phyloP scores from a whole-genome alignment of 1,140 invertebrate species.

The Trichomalopsis sarcophagae region DNA sequence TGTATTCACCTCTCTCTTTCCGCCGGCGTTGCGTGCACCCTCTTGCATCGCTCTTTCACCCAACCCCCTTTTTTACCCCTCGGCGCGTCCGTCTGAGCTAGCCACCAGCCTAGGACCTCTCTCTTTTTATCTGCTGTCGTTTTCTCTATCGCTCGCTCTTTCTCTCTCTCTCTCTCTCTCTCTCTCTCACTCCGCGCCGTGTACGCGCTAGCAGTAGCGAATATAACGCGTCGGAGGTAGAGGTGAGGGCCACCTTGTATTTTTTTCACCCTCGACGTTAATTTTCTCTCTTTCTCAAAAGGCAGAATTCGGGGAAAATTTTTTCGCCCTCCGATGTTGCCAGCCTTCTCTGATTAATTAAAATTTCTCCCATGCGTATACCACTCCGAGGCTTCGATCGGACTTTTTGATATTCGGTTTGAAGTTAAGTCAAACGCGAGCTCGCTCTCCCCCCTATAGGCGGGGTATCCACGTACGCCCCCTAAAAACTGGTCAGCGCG shows the following conservation, averaged over 20 bases:
- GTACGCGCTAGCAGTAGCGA: conserved; percentile 5
- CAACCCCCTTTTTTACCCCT: conserved; percentile 47
- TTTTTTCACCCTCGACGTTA: conserved; percentile 38
- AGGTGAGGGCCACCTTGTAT: conserved; percentile 30
- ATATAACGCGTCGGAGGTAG: conserved; percentile 37
- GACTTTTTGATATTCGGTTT: conserved; percentile 14
- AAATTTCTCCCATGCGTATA: conserved; percentile 10
- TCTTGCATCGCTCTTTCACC: conserved; percentile 60
- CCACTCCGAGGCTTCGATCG: not conserved
- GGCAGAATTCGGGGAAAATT: conserved; percentile 20
- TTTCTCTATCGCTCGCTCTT: not conserved
- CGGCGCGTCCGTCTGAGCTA: conserved; percentile 38
- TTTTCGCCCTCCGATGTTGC: not conserved
- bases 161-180: not conserved
- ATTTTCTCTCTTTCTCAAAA: conserved; percentile 37
- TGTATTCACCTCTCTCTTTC: conserved; percentile 45
- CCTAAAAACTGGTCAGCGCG: conserved; percentile 11
- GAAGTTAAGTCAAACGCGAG: not conserved
- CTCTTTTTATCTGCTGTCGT: conserved; percentile 33
- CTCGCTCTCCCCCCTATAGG: not conserved
- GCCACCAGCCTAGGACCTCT: conserved; percentile 38
- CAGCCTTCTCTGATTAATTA: conserved; percentile 27
- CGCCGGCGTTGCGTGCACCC: conserved; percentile 58
- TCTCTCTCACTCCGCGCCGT: not conserved
- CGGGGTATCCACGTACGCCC: not conserved